These are phyloP conservation scores for Ptychobarbus kaznakovi DNA, from an alignment of 2,797 vertebrate species.

Conservation along the genomic window DNA sequence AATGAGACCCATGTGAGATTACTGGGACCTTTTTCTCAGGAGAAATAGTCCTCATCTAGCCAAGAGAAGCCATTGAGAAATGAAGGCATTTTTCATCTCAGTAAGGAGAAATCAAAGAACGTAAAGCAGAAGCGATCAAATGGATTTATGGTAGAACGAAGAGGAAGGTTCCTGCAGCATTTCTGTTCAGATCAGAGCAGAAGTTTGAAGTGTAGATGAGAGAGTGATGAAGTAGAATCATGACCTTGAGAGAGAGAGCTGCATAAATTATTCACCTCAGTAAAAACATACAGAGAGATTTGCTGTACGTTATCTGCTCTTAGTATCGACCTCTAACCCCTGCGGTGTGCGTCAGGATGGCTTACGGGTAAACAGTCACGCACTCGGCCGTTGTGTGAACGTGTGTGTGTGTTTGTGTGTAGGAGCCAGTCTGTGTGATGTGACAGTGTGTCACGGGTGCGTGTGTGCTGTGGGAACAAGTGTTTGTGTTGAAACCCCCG, in stretches of 20 bases:
- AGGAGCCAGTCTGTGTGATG: neutral
- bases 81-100: neutral
- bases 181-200: conserved; percentile 63
- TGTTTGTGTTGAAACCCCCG: neutral
- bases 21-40: neutral
- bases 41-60: neutral
- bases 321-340: conserved; percentile 59
- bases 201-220: conserved; percentile 54
- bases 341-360: conserved; percentile 45
- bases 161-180: conserved; percentile 56
- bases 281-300: conserved; percentile 55
- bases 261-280: conserved; percentile 67
- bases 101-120: conserved; percentile 38
- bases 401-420: neutral
- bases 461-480: neutral
- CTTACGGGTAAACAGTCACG: conserved; percentile 46
- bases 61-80: neutral
- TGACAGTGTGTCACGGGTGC: neutral
- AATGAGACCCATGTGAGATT: conserved; percentile 7
- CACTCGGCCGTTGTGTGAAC: conserved; percentile 14
- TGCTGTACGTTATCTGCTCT: conserved; percentile 59
- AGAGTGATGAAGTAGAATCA: conserved; percentile 61
- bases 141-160: conserved; percentile 54
- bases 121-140: conserved; percentile 67
- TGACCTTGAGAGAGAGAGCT: conserved; percentile 48